phyloP scores from a whole-genome alignment of 1,140 invertebrate species.

The Steinernema feltiae region DNA sequence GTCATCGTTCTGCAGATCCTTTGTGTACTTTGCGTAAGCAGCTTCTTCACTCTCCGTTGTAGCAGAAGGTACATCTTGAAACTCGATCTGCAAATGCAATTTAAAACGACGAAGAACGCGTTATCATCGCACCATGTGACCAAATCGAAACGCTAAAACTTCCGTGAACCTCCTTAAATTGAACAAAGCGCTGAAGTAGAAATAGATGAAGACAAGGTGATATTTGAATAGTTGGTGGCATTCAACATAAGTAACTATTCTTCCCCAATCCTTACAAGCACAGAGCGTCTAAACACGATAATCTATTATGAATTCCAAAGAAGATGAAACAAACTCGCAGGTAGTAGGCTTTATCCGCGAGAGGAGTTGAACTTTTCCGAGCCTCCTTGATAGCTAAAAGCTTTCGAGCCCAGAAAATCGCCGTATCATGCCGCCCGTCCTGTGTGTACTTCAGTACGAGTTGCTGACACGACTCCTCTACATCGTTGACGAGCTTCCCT shows the following conservation, averaged over 20 bases:
- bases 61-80: neutral
- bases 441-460: no score
- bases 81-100: neutral
- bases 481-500: no score
- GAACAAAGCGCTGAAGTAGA: constrained; percentile 18
- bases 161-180: neutral
- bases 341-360: neutral
- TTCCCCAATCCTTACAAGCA: neutral
- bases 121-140: constrained; percentile 6
- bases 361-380: neutral
- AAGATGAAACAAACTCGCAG: neutral
- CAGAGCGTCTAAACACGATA: neutral
- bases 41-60: neutral
- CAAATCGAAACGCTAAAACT: neutral
- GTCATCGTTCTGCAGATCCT: neutral
- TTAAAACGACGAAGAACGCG: neutral
- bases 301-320: neutral
- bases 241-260: neutral
- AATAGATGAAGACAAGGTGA: constrained; percentile 18
- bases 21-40: neutral
- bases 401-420: neutral
- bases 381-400: neutral
- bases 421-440: neutral
- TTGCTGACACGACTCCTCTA: no score
- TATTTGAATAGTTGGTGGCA: constrained; percentile 16